Evolutionary conservation across 2,888 invertebrate species (phyloP).

Genomic region (Crepidodera aurea): DNA sequence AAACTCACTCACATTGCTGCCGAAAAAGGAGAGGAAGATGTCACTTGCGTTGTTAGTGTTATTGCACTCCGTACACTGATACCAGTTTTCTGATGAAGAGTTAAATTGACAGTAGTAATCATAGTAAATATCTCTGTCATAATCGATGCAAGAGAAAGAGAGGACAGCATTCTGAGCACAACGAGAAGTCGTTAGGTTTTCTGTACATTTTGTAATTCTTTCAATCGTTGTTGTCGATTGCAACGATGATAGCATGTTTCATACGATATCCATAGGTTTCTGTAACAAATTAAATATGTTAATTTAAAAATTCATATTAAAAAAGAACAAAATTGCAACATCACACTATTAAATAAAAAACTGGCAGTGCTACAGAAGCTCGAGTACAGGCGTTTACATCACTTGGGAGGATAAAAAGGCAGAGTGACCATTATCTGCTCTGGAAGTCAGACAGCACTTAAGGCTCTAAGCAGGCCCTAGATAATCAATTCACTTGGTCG

Average conservation of each 20-base stretch:
- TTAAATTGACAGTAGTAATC: slow-evolving; percentile 50
- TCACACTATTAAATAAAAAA: too few species aligned
- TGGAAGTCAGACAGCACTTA: too few species aligned
- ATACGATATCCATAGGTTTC: slow-evolving; percentile 36
- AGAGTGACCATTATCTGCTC: too few species aligned
- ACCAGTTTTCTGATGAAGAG: slow-evolving; percentile 35
- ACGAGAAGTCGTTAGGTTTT: slow-evolving; percentile 36
- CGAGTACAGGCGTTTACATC: too few species aligned
- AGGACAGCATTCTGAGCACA: slow-evolving; percentile 40
- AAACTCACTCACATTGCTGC: slow-evolving; percentile 45
- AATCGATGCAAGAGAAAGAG: slow-evolving; percentile 44
- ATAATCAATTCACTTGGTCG: too few species aligned
- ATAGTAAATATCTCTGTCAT: slow-evolving; percentile 37
- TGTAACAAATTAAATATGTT: slow-evolving; percentile 8
- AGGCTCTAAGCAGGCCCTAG: too few species aligned
- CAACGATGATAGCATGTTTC: slow-evolving; percentile 44
- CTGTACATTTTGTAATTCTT: slow-evolving; percentile 35
- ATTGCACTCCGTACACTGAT: slow-evolving; percentile 47
- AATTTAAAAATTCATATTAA: too few species aligned
- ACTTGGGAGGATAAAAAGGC: too few species aligned
- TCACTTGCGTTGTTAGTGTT: slow-evolving; percentile 41
- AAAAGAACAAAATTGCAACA: too few species aligned
- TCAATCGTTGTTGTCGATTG: slow-evolving; percentile 26
- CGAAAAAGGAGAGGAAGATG: slow-evolving; percentile 41
- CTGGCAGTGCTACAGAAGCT: too few species aligned